A percentile compares a stretch with the other conserved stretches of the same genome.
Evolutionary conservation across 2,888 invertebrate species (phyloP).

Genomic region (Drosophila diplacantha): DNA sequence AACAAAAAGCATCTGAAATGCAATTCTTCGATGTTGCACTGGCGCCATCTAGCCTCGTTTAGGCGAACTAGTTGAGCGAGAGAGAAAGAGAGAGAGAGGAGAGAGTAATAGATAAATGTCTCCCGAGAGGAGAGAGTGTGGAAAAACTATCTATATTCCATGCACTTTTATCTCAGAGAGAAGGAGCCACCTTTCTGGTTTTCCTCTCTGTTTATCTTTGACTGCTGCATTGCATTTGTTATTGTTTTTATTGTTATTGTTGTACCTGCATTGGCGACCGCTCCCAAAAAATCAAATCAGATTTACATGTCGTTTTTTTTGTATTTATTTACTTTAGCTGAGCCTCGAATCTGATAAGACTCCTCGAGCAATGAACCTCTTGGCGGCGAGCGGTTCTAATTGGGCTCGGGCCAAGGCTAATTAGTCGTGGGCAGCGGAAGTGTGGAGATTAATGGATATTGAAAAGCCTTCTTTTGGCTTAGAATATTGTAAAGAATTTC

Average conservation of each 20-base stretch:
- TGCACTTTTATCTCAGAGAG: constrained; percentile 30
- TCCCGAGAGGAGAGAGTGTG: constrained; percentile 4
- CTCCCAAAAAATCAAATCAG: constrained; percentile 51
- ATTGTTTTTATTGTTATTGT: constrained; percentile 27
- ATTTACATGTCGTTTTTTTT: constrained; percentile 48
- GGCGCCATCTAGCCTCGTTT: constrained; percentile 56
- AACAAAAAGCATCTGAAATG: constrained; percentile 36
- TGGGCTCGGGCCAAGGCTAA: constrained; percentile 20
- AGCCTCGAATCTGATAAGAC: constrained; percentile 46
- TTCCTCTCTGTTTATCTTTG: constrained; percentile 65
- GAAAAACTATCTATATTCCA: constrained; percentile 20
- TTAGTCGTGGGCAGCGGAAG: constrained; percentile 31
- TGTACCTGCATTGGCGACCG: constrained; percentile 51
- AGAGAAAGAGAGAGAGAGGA: constrained; percentile 7
- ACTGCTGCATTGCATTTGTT: constrained; percentile 46
- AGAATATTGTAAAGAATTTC: background rate
- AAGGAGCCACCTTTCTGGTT: constrained; percentile 13
- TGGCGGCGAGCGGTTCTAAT: constrained; percentile 3
- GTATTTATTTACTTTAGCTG: constrained; percentile 28
- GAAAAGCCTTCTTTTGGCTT: background rate
- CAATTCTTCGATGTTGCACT: constrained; percentile 30
- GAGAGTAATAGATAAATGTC: constrained; percentile 15
- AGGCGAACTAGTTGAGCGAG: constrained; percentile 42
- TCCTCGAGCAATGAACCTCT: constrained; percentile 21
- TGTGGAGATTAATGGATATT: constrained; percentile 10